Base-by-base conservation (phyloP, 1,140 invertebrate genomes). In the Drosophila pseudoobscura region DNA sequence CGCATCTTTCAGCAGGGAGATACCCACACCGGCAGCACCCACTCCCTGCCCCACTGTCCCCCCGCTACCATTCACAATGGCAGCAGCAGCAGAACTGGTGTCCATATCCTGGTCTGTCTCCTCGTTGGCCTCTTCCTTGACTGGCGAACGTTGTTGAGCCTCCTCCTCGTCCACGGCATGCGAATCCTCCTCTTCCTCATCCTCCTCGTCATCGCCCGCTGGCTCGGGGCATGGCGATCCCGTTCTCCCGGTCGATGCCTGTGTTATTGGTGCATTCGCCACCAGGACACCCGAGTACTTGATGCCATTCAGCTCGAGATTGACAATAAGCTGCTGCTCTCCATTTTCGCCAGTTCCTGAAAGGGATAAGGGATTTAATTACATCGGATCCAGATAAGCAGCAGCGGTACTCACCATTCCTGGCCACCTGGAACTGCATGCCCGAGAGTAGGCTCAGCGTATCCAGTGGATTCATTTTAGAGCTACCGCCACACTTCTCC, bases 261-360 rank as follows among this genome's bases (percentile, higher is more conserved):
- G 49, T 2, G 29, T 3, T 3, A 92, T 92, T 1, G 92, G 85
- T 3, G 89, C 92, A 90, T 96, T 95, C 45, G 97, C 96, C 91
- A 97, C 97, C 1, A 98, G 93, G 11, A 98, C 95, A 9, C 97
- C 97, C 92, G 97, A 95, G 88, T 98, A 98, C 85, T 95, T 95
- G 13, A 96, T 95, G 39, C 98, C 98, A 91, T 99, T 99, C 44
- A 99, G 94, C 92, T 99, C 98, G 95, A 99, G 97, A 77, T 96
- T 98, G 4, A 99, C 97, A 31, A 97, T 95, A 45, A 99, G 92
- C 15, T 98, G 98, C 87, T 95, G 96, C 80, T 98, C 97, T 3
- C 95, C 95, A 66, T 96, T 95, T 9, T 64, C 93, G 22, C 94
- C 93, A 73, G 95, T 95, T 61, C 94, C 95, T 95, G 90, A 91